These are phyloP conservation scores for Colletes collaris DNA, from an alignment of 2,888 invertebrate genomes.

Conservation along the genomic window DNA sequence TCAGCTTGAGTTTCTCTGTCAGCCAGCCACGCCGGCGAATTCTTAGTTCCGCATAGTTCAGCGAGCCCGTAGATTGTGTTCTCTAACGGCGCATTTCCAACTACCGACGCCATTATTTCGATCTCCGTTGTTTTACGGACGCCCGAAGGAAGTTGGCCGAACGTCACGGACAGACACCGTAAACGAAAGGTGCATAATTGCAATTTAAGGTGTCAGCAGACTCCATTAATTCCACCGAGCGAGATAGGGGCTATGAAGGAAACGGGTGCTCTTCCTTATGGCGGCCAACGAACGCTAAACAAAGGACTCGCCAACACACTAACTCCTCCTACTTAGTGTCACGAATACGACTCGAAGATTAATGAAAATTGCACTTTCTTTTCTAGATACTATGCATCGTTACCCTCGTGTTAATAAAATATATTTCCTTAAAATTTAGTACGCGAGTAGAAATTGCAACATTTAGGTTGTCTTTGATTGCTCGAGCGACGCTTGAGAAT, in stretches of 20 bases:
- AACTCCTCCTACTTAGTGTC: too few relatives aligned
- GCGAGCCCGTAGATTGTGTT: constrained; percentile 44
- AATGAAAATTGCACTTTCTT: too few relatives aligned
- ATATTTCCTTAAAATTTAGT: too few relatives aligned
- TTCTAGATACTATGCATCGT: too few relatives aligned
- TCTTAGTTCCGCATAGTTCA: constrained; percentile 55
- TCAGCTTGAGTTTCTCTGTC: constrained; percentile 43
- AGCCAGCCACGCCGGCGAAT: constrained; percentile 32
- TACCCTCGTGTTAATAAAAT: too few relatives aligned
- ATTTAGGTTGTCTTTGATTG: too few relatives aligned
- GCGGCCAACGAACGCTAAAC: constrained; percentile 1
- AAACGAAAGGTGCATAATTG: constrained; percentile 37
- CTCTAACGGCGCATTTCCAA: constrained; percentile 31
- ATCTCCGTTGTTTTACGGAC: constrained; percentile 11
- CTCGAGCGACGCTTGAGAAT: too few relatives aligned
- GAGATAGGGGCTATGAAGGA: constrained; percentile 26
- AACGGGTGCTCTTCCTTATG: background rate
- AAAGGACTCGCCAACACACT: background rate
- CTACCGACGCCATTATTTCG: constrained; percentile 6
- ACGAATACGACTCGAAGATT: too few relatives aligned
- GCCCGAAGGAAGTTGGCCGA: background rate
- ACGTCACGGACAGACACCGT: constrained; percentile 7
- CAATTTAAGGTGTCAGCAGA: constrained; percentile 36
- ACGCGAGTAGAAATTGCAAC: too few relatives aligned
- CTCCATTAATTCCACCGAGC: constrained; percentile 53